Conservation (phyloP, 1,140 invertebrate genomes). For the Bombus ignitus region DNA sequence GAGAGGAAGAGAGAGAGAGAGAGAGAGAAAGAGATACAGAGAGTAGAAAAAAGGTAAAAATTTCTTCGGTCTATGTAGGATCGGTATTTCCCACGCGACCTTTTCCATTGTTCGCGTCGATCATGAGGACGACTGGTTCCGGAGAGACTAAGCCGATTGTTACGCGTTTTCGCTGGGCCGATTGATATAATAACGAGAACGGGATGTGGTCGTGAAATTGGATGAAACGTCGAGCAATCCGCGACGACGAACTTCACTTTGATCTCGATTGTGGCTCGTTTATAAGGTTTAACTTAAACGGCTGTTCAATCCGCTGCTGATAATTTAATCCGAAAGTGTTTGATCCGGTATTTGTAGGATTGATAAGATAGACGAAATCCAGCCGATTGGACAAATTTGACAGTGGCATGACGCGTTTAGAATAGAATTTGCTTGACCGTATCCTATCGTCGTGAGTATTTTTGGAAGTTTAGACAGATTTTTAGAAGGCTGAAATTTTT, state of each 20-base stretch:
- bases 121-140: background rate
- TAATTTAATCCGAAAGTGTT: background rate
- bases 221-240: conserved; percentile 21
- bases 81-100: conserved; percentile 2
- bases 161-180: conserved; percentile 18
- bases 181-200: conserved; percentile 30
- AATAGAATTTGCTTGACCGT: background rate
- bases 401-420: background rate
- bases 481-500: too few species aligned
- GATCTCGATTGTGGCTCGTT: background rate
- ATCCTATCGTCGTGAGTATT: too few species aligned
- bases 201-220: conserved; percentile 1
- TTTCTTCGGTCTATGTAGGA: background rate
- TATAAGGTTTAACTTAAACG: conserved; percentile 9
- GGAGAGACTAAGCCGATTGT: conserved; percentile 25
- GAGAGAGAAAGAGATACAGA: background rate
- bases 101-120: conserved; percentile 14
- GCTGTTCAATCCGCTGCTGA: background rate
- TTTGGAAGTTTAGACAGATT: too few species aligned
- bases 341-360: background rate
- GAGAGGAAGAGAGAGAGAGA: background rate
- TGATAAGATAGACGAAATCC: background rate
- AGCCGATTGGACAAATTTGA: background rate
- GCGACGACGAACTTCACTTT: conserved; percentile 5
- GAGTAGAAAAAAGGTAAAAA: background rate